Evolutionary conservation across 2,888 invertebrate species (phyloP), one percentile per base, ranked within the genome.

Genomic region (Muschampia plurimacula): DNA sequence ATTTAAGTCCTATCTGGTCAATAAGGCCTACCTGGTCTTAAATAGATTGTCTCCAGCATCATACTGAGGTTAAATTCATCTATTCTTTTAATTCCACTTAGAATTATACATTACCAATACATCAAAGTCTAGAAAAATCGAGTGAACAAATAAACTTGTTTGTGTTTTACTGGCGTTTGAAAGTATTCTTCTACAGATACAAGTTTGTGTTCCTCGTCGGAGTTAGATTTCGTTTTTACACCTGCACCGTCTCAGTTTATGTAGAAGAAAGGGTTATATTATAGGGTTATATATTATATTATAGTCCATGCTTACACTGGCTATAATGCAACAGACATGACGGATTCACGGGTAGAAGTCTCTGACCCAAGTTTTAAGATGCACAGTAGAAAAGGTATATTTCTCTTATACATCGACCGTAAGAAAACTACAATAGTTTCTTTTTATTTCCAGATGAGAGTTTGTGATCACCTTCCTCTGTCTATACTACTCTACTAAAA

Each of bases 81-180:
- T 49, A 13, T 49, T 13, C 9, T 4, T 22, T 22, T 22, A 22
- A 22, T 22, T 22, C 22, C 22, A 49, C 0, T 9, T 0, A 49
- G 12, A 63, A n/a, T 10, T 15, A 36, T 28, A 55, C 1, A 28
- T 55, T 28, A 28, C 7, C 65, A 9, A 39, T 55, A 55, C 55
- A 57, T 2, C 12, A 68, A 44, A 55, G 6, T 69, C n/a, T 55
- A 55, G 57, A 57, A 64, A 64, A 64, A 70, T 57, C 55, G 44
- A 44, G 64, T 57, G 57, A 70, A 69, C 57, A 36, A 57, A 41
- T 32, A 44, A 46, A 57, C 32, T 64, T 64, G 59, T 68, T 72
- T 72, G 63, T 41, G 55, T 64, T 72, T 67, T 64, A 68, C 55
- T 64, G 28, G 57, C 59, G 73, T 68, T 64, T 59, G 22, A 67